phyloP scores from a whole-genome alignment of 2,797 vertebrate species.

The Tinamus major region DNA sequence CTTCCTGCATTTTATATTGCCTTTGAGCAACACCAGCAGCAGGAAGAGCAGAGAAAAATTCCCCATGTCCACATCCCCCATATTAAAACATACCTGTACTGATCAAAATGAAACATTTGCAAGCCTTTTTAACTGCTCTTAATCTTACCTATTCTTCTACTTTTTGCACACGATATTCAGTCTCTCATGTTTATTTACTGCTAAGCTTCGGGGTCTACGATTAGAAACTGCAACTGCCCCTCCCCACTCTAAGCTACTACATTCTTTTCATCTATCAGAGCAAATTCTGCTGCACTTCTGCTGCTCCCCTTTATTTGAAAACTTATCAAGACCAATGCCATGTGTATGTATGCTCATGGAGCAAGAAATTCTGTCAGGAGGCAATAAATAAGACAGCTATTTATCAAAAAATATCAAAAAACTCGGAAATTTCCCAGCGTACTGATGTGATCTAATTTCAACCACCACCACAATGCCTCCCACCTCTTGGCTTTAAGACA shows the following conservation, averaged over 20 bases:
- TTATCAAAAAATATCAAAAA: slow-evolving; percentile 45
- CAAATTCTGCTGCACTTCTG: slow-evolving; percentile 7
- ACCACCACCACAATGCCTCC: slow-evolving; percentile 45
- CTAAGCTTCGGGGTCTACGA: neutral
- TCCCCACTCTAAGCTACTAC: neutral
- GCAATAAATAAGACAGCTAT: slow-evolving; percentile 46
- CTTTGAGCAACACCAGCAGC: neutral
- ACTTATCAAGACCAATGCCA: slow-evolving; percentile 7
- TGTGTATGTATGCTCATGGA: neutral
- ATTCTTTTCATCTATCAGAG: neutral
- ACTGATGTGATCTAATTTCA: slow-evolving; percentile 53
- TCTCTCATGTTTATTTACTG: neutral
- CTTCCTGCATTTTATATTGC: neutral
- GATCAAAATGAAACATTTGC: neutral
- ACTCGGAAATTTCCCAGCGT: slow-evolving; percentile 36
- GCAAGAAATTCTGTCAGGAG: slow-evolving; percentile 38
- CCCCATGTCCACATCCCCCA: neutral
- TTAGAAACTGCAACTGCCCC: neutral
- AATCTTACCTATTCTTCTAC: neutral
- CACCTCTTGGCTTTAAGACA: slow-evolving; percentile 65
- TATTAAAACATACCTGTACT: neutral
- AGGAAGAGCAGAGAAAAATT: neutral
- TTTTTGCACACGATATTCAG: neutral
- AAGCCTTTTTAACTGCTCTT: slow-evolving; percentile 40
- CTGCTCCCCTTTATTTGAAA: slow-evolving; percentile 19